phyloP scores from a whole-genome alignment of 2,888 invertebrate species.

The Acanthosepion lycidas region DNA sequence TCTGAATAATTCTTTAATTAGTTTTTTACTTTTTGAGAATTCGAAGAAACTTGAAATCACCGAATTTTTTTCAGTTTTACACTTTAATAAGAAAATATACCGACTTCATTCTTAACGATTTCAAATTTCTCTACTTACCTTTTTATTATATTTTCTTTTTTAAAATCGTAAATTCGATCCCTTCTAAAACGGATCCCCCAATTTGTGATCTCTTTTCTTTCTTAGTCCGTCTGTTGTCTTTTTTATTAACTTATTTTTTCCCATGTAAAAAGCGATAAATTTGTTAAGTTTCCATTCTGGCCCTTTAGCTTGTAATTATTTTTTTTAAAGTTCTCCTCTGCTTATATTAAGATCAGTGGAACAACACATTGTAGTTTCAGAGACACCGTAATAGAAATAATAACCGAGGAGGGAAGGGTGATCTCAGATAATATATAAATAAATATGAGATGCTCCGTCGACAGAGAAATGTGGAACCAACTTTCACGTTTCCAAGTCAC shows the following conservation, averaged over 20 bases:
- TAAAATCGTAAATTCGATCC: constrained; percentile 10
- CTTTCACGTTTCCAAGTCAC: constrained; percentile 6
- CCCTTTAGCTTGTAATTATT: neutral
- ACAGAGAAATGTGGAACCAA: neutral
- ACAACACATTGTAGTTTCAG: neutral
- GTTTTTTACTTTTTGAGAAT: no score
- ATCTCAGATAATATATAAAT: constrained; percentile 4
- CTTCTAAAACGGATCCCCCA: neutral
- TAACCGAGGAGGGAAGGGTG: neutral
- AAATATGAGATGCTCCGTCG: constrained; percentile 1
- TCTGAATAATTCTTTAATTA: no score
- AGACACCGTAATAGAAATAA: neutral
- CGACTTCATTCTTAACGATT: no score
- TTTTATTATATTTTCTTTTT: neutral
- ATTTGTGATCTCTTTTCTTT: constrained; percentile 18
- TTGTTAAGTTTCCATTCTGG: neutral
- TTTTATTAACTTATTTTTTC: no score
- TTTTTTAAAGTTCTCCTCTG: neutral
- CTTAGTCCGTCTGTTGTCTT: neutral
- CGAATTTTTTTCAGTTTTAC: no score
- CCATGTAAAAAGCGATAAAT: neutral
- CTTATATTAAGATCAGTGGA: neutral
- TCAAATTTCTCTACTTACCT: neutral
- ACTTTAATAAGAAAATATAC: no score
- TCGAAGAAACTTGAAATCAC: no score